Evolutionary conservation across 2,888 invertebrate species (phyloP), one percentile per base, ranked within the genome.

Genomic region (Rotaria socialis): DNA sequence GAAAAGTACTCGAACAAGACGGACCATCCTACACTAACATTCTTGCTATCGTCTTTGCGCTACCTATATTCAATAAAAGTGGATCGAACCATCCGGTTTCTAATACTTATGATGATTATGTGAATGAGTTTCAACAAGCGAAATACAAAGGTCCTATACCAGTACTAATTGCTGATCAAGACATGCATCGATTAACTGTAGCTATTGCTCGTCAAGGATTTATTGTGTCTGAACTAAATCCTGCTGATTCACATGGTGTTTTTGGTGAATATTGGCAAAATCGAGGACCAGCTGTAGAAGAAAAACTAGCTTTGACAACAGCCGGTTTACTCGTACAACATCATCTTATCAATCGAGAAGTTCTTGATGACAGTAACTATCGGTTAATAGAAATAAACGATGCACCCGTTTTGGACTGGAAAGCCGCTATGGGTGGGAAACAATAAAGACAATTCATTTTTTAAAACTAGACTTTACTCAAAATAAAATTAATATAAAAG

Each of bases 201-300:
- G 22, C 41, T 14, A 22, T 41, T 24, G 75, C 75, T 80, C 22
- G 47, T 11, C 6, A 0, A 11, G 47, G 47, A 11, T 80, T 24
- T 11, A 80, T 4, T 80, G 75, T 80, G 7, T 47, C 43, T 80
- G 75, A 80, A n/a, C 7, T 80, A 11, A 80, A 80, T 80, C 75
- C 75, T 11, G 75, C 43, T 8, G 47, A 47, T 80, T 80, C 75
- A 80, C 47, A 80, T n/a, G 75, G 75, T 80, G 75, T 80, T 2
- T 80, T 80, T 24, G 75, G 75, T 80, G 75, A 80, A 80, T 47
- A 43, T 47, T 80, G 75, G 75, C 43, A 80, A 47, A 80, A 47
- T 80, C 22, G 47, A 80, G 75, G 43, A 80, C 47, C 75, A 11
- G 43, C 75, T 80, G 75, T 80, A 8, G 75, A 80, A 47, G 75